These are phyloP conservation scores for Solea senegalensis DNA, from an alignment of 2,113 vertebrate species.

Conservation along the genomic window DNA sequence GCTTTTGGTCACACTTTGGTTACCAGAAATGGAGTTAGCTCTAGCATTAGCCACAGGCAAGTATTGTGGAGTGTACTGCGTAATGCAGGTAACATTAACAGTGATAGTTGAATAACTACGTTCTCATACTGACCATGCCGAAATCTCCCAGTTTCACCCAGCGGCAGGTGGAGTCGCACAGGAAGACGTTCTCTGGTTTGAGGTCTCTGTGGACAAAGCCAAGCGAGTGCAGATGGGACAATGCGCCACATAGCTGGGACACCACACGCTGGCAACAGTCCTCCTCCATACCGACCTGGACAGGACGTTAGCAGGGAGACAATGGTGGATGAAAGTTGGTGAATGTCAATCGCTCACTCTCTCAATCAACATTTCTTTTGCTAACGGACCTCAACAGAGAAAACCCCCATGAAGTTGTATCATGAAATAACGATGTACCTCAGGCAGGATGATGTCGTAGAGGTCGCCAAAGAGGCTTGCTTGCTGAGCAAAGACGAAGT, in stretches of 20 bases:
- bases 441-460: slow-evolving; percentile 83
- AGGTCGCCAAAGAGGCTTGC: slow-evolving; percentile 86
- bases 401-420: not conserved
- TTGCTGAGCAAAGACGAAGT: slow-evolving; percentile 89
- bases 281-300: slow-evolving; percentile 80
- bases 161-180: slow-evolving; percentile 84
- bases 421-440: slow-evolving; percentile 28
- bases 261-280: slow-evolving; percentile 80
- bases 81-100: too few relatives aligned
- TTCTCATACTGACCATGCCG: slow-evolving; percentile 79
- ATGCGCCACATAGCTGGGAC: slow-evolving; percentile 84
- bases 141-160: slow-evolving; percentile 90
- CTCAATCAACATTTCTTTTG: not conserved
- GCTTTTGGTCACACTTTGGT: too few relatives aligned
- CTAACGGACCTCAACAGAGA: too few relatives aligned
- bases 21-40: too few relatives aligned
- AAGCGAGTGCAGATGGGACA: slow-evolving; percentile 87
- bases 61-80: too few relatives aligned
- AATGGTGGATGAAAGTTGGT: not conserved
- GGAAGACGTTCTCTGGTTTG: slow-evolving; percentile 91
- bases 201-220: slow-evolving; percentile 90
- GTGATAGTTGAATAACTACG: too few relatives aligned
- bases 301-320: not conserved
- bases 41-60: too few relatives aligned
- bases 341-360: too few relatives aligned